A percentile compares a stretch with the other conserved stretches of the same genome.
phyloP scores from a whole-genome alignment of 2,888 invertebrate species.

The Crematogaster levior region DNA sequence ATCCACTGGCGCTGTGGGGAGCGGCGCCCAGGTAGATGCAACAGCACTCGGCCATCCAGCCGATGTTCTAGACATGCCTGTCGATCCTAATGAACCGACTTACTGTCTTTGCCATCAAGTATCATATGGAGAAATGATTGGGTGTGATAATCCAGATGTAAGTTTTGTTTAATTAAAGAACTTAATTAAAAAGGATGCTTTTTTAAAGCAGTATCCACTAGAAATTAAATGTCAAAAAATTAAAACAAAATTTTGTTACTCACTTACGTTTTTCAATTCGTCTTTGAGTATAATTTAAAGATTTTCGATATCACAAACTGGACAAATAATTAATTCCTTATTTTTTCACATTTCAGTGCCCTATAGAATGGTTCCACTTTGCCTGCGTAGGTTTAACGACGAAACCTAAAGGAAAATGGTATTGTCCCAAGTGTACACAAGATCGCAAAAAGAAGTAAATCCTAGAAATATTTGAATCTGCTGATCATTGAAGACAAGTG shows the following conservation, averaged over 20 bases:
- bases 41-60: conserved; percentile 91
- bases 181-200: too few relatives aligned
- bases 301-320: neutral
- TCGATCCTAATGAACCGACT: conserved; percentile 99
- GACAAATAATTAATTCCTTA: neutral
- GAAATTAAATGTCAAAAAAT: neutral
- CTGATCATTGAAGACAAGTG: conserved; percentile 39
- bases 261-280: neutral
- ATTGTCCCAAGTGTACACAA: conserved; percentile 89
- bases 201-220: neutral
- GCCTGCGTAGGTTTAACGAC: conserved; percentile 96
- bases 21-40: conserved; percentile 82
- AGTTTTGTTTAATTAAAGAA: conserved; percentile 77
- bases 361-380: conserved; percentile 98
- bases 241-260: neutral
- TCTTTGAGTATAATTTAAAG: neutral
- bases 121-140: conserved; percentile 98
- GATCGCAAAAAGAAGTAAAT: conserved; percentile 86
- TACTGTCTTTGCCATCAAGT: conserved; percentile 99
- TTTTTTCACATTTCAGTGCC: conserved; percentile 87
- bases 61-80: conserved; percentile 96
- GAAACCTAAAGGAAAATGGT: conserved; percentile 98
- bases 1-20: conserved; percentile 82
- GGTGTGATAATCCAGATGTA: conserved; percentile 97
- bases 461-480: neutral